Evolutionary conservation across 2,113 vertebrate species (phyloP).

Genomic region (Microcebus murinus): DNA sequence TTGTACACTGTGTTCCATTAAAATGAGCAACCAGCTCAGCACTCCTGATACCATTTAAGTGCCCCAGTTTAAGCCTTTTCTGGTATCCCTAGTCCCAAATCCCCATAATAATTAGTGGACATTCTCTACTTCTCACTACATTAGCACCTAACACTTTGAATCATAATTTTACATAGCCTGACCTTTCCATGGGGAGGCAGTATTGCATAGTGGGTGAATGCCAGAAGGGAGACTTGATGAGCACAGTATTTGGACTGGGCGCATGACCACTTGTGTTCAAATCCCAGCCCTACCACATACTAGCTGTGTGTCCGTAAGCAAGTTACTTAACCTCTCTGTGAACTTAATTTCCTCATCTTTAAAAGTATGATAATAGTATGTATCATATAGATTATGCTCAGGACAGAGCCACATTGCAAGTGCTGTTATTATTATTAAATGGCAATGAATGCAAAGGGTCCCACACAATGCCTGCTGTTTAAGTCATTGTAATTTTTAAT

Average conservation of each 20-base stretch:
- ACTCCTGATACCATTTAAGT: background rate
- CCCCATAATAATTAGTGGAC: background rate
- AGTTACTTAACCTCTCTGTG: background rate
- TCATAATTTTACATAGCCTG: background rate
- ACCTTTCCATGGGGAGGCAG: slow-evolving; percentile 36
- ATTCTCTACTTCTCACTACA: background rate
- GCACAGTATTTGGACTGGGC: background rate
- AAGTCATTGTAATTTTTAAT: background rate
- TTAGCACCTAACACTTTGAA: background rate
- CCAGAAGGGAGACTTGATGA: background rate
- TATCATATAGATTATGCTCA: background rate
- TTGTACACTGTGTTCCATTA: background rate
- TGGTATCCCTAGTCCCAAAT: background rate
- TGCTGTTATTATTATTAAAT: background rate
- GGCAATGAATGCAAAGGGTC: background rate
- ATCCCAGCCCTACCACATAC: background rate
- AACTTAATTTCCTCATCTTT: slow-evolving; percentile 1
- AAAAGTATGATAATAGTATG: background rate
- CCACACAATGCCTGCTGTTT: background rate
- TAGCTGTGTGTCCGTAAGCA: background rate
- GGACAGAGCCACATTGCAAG: background rate
- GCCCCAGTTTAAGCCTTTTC: background rate
- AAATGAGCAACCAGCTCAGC: background rate
- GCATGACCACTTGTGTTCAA: background rate
- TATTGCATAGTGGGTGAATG: background rate